Evolutionary conservation across 1,140 invertebrate genomes (phyloP).

Genomic region (Caerostris extrusa): DNA sequence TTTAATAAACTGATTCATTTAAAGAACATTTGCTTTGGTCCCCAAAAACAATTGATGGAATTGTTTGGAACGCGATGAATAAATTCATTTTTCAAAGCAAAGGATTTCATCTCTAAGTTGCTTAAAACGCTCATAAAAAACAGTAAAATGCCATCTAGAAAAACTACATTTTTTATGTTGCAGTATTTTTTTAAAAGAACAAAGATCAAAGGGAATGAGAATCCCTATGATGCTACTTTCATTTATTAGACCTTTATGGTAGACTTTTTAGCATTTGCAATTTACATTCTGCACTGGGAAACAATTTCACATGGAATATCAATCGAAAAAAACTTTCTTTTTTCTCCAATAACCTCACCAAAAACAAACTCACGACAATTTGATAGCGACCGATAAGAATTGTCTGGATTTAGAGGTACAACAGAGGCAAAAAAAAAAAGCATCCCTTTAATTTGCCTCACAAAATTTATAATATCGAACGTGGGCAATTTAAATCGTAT

Average conservation of each 20-base stretch:
- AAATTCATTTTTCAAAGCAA: not conserved
- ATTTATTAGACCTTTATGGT: constrained; percentile 25
- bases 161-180: not conserved
- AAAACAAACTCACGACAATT: constrained; percentile 53
- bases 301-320: constrained; percentile 27
- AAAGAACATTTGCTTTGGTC: not conserved
- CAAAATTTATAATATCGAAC: constrained; percentile 52
- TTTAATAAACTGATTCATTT: not conserved
- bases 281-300: constrained; percentile 7
- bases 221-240: constrained; percentile 4
- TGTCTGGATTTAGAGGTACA: not conserved
- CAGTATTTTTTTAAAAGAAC: constrained; percentile 24
- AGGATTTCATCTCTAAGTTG: not conserved
- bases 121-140: not conserved
- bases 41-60: not conserved
- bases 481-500: constrained; percentile 60
- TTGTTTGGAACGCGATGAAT: not conserved
- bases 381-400: constrained; percentile 55
- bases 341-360: constrained; percentile 30
- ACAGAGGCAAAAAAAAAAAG: not conserved
- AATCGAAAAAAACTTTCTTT: constrained; percentile 1
- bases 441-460: not conserved
- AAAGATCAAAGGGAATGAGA: not conserved
- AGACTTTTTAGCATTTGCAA: constrained; percentile 11
- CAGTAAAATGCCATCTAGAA: not conserved